These are phyloP conservation scores for Elephantulus edwardii DNA, from an alignment of 2,113 vertebrate genomes.

Conservation along the genomic window DNA sequence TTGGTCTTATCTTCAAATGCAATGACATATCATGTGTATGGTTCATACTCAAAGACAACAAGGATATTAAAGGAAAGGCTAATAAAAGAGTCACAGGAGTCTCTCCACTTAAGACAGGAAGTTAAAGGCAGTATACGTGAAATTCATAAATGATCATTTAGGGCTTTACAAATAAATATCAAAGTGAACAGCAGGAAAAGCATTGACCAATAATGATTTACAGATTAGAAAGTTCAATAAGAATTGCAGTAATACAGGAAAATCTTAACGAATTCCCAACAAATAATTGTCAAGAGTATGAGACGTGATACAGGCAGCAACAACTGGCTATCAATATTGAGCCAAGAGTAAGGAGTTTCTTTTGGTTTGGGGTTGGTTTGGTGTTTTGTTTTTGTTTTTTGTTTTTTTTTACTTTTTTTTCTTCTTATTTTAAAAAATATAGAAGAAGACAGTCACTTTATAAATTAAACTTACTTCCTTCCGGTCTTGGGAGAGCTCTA, in stretches of 20 bases:
- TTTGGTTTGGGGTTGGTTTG: no score
- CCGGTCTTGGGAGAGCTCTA: conserved; percentile 88
- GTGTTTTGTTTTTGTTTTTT: no score
- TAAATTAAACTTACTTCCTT: conserved; percentile 90
- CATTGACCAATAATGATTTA: not conserved
- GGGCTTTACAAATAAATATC: not conserved
- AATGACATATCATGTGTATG: not conserved
- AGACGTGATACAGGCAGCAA: not conserved
- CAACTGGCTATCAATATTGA: not conserved
- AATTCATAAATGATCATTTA: not conserved
- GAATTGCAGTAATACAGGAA: not conserved
- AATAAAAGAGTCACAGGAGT: not conserved
- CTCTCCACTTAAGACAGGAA: not conserved
- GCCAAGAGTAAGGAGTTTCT: not conserved
- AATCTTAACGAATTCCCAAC: no score
- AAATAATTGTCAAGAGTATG: rapidly evolving
- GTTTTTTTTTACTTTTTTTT: no score
- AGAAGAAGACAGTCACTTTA: not conserved
- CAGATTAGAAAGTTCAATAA: not conserved
- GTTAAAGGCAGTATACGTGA: not conserved
- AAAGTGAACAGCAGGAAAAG: not conserved
- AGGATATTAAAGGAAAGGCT: not conserved
- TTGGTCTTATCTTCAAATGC: not conserved
- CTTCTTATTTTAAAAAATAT: no score
- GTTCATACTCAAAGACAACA: not conserved